These are phyloP conservation scores for Candoia aspera DNA, from an alignment of 2,113 vertebrate species.

Conservation along the genomic window DNA sequence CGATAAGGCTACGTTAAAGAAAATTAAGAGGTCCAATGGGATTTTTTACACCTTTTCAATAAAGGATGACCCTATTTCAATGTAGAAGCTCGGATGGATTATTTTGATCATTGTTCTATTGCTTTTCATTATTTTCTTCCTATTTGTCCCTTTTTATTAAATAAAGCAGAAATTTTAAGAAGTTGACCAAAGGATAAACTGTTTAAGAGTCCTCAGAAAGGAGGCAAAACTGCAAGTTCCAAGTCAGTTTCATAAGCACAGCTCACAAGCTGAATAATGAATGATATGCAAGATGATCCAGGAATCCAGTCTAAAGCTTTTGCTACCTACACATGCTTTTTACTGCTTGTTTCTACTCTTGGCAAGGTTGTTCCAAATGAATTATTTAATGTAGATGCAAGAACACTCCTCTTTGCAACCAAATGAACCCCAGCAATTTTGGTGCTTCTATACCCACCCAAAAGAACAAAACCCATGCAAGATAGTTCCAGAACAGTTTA, in stretches of 20 bases:
- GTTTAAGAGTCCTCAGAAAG: not conserved
- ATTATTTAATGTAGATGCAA: not conserved
- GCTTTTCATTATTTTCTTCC: not conserved
- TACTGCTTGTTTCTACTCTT: not conserved
- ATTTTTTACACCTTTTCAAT: too few species aligned
- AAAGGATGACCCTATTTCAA: too few species aligned
- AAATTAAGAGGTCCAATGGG: too few species aligned
- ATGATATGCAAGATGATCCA: not conserved
- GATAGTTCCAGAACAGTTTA: constrained; percentile 50
- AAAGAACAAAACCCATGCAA: not conserved
- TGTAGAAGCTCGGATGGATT: too few species aligned
- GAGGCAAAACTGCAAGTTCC: not conserved
- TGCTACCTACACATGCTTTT: not conserved
- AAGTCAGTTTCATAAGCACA: not conserved
- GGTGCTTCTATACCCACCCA: not conserved
- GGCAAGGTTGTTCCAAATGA: not conserved
- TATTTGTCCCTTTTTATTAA: not conserved
- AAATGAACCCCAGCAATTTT: not conserved
- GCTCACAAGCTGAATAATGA: not conserved
- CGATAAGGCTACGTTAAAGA: too few species aligned
- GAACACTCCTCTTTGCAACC: not conserved
- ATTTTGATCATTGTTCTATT: not conserved
- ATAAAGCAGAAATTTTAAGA: not conserved
- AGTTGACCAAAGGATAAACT: not conserved
- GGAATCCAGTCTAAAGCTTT: not conserved